Conservation (phyloP, 1,140 invertebrate genomes). For the Pteromalus puparum region DNA sequence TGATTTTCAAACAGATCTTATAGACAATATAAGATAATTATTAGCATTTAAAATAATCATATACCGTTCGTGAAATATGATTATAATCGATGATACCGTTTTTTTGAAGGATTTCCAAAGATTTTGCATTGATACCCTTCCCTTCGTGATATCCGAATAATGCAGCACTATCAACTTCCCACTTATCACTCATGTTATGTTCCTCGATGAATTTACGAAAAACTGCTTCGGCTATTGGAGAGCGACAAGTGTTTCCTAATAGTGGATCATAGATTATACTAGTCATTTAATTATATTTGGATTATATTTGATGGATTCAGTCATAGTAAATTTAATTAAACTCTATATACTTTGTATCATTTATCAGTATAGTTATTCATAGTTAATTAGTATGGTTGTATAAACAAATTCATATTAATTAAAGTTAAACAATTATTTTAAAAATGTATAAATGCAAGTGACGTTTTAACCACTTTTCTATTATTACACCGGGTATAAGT, state of each 20-base stretch:
- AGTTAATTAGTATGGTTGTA: no score
- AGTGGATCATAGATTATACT: conserved; percentile 26
- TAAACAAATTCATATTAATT: no score
- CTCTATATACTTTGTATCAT: no score
- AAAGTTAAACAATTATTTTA: no score
- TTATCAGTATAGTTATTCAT: no score
- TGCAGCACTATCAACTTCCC: conserved; percentile 91
- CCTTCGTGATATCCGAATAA: conserved; percentile 89
- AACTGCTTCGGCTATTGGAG: conserved; percentile 93
- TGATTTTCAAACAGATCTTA: no score
- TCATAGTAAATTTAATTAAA: no score
- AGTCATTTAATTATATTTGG: background rate
- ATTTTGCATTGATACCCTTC: conserved; percentile 84
- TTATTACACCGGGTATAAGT: no score
- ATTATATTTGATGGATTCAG: no score
- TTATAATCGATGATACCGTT: conserved; percentile 82
- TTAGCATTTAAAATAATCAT: background rate
- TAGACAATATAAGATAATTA: no score
- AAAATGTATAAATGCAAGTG: no score
- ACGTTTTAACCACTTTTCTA: no score
- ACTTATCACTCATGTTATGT: conserved; percentile 77
- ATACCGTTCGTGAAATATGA: conserved; percentile 85
- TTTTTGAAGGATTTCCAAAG: conserved; percentile 81
- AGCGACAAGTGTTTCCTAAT: conserved; percentile 92
- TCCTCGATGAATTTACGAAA: conserved; percentile 84